Conservation (phyloP, 1,140 invertebrate genomes). For the Drosophila mojavensis region DNA sequence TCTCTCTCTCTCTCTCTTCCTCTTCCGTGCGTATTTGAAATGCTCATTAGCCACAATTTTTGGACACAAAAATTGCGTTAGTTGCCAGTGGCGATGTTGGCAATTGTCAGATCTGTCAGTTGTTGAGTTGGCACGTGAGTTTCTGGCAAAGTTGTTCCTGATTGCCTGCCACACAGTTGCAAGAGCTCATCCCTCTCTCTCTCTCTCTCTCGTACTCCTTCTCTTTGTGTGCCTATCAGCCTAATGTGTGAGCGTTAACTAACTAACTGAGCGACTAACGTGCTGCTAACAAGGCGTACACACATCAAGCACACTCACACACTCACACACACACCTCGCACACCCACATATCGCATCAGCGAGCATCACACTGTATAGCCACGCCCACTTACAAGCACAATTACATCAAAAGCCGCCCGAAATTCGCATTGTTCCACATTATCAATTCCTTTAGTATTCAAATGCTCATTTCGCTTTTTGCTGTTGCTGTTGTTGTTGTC, state of each 20-base stretch:
- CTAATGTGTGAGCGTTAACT: constrained; percentile 55
- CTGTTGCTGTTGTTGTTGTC: background rate
- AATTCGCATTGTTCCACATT: constrained; percentile 52
- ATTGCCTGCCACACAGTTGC: constrained; percentile 35
- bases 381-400: constrained; percentile 54
- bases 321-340: constrained; percentile 16
- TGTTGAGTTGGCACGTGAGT: constrained; percentile 48
- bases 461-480: constrained; percentile 61
- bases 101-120: constrained; percentile 55
- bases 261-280: constrained; percentile 65
- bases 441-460: constrained; percentile 77
- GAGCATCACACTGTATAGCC: constrained; percentile 30
- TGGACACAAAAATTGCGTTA: constrained; percentile 58
- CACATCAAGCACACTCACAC: constrained; percentile 9
- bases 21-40: constrained; percentile 68
- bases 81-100: constrained; percentile 67
- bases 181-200: constrained; percentile 2
- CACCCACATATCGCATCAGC: constrained; percentile 21
- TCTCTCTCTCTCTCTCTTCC: background rate
- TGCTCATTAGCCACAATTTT: constrained; percentile 78
- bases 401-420: constrained; percentile 57
- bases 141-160: constrained; percentile 40
- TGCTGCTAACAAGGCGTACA: constrained; percentile 47
- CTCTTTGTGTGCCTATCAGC: constrained; percentile 16
- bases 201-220: background rate